These are phyloP conservation scores for Bombus sylvicola DNA, from an alignment of 1,140 invertebrate species.

Conservation along the genomic window DNA sequence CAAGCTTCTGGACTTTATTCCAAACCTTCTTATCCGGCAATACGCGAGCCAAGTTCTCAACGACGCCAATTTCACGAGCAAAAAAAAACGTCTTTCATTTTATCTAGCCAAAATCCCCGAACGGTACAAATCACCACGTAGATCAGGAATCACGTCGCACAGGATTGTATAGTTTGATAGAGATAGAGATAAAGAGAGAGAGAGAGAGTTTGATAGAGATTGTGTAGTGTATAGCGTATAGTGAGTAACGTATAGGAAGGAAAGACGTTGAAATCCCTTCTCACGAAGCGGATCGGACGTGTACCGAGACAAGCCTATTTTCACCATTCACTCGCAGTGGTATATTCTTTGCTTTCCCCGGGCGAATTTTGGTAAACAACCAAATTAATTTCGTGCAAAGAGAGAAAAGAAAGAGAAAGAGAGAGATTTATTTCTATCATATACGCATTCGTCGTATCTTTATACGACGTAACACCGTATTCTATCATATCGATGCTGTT, in stretches of 20 bases:
- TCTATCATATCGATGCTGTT: not conserved
- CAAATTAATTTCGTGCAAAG: conserved; percentile 48
- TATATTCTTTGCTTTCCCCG: conserved; percentile 48
- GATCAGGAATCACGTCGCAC: conserved; percentile 23
- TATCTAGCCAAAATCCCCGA: conserved; percentile 46
- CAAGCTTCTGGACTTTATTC: conserved; percentile 7
- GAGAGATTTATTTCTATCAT: not conserved
- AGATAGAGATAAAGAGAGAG: too few relatives aligned
- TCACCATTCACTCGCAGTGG: conserved; percentile 38
- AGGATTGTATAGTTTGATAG: not conserved
- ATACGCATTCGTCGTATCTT: not conserved
- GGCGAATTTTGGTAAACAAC: conserved; percentile 61
- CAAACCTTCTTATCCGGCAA: conserved; percentile 23
- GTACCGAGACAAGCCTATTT: conserved; percentile 58
- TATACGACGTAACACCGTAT: not conserved
- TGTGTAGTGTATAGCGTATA: not conserved
- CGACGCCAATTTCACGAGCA: conserved; percentile 37
- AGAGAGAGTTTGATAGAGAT: not conserved
- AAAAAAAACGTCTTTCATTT: conserved; percentile 24
- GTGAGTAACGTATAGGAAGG: not conserved
- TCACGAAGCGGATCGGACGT: conserved; percentile 60
- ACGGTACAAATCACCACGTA: conserved; percentile 40
- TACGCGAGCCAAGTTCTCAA: conserved; percentile 43
- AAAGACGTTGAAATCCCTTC: conserved; percentile 26
- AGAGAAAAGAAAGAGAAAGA: not conserved